A percentile compares a stretch with the other conserved stretches of the same genome.
phyloP scores from a whole-genome alignment of 1,140 invertebrate species.

The Hydropsyche tenuis region DNA sequence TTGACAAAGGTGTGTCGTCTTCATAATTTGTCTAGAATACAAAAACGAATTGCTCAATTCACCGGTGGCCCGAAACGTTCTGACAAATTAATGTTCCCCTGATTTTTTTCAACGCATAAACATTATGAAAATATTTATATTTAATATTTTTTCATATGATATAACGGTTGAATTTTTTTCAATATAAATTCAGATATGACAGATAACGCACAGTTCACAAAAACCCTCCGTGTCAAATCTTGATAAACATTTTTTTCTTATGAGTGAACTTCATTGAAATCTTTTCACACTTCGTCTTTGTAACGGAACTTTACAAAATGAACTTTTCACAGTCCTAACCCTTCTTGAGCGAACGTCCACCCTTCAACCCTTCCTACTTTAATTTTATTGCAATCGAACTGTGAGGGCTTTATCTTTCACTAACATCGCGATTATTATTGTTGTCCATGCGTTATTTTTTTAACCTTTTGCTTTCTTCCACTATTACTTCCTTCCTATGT shows the following conservation, averaged over 20 bases:
- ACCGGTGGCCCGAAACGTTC: constrained; percentile 33
- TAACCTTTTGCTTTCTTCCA: neutral
- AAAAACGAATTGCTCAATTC: constrained; percentile 41
- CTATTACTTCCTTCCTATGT: constrained; percentile 6
- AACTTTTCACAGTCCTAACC: constrained; percentile 9
- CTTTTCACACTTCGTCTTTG: constrained; percentile 15
- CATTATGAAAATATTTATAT: no score
- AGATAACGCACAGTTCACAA: neutral
- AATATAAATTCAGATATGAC: neutral
- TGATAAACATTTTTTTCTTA: constrained; percentile 20
- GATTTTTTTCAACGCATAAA: no score
- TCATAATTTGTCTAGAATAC: constrained; percentile 43
- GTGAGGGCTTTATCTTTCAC: constrained; percentile 22
- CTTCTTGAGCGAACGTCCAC: neutral
- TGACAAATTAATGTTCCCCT: constrained; percentile 44
- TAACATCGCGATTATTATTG: constrained; percentile 5
- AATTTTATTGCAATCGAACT: constrained; percentile 17
- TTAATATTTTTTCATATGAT: no score
- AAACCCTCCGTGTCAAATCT: constrained; percentile 24
- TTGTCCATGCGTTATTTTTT: neutral
- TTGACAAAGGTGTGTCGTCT: constrained; percentile 2
- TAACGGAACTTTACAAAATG: neutral
- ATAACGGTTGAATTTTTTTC: neutral
- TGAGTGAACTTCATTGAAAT: neutral
- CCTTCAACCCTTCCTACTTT: constrained; percentile 14